A percentile compares a stretch with the other conserved stretches of the same genome.
Evolutionary conservation across 2,888 invertebrate genomes (phyloP).

Genomic region (Drosophila recens): DNA sequence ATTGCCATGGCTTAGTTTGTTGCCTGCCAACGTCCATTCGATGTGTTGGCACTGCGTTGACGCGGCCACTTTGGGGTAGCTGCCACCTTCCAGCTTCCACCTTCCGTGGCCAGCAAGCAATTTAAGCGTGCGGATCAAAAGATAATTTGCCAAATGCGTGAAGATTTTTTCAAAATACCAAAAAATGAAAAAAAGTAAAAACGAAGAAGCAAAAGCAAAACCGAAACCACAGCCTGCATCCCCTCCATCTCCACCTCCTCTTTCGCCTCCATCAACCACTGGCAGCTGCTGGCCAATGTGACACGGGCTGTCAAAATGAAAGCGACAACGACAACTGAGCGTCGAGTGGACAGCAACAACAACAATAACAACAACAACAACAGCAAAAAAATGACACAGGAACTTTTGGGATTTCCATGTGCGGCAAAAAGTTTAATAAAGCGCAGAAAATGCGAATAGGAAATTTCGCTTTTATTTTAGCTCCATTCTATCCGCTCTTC

Average conservation of each 20-base stretch:
- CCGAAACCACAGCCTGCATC: slow-evolving; percentile 33
- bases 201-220: slow-evolving; percentile 8
- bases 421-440: slow-evolving; percentile 78
- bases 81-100: slow-evolving; percentile 47
- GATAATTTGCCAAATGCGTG: slow-evolving; percentile 84
- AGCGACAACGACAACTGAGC: slow-evolving; percentile 70
- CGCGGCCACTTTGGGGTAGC: slow-evolving; percentile 42
- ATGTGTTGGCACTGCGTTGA: slow-evolving; percentile 71
- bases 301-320: slow-evolving; percentile 77
- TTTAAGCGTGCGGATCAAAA: slow-evolving; percentile 83
- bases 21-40: slow-evolving; percentile 27
- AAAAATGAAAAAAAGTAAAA: slow-evolving; percentile 28
- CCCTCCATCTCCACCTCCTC: slow-evolving; percentile 17
- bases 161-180: slow-evolving; percentile 75
- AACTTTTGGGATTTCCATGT: slow-evolving; percentile 80
- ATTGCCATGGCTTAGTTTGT: slow-evolving; percentile 79
- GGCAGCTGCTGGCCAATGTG: slow-evolving; percentile 56
- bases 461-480: slow-evolving; percentile 78
- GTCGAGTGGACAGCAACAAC: slow-evolving; percentile 32
- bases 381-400: slow-evolving; percentile 75
- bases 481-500: slow-evolving; percentile 1
- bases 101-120: slow-evolving; percentile 54
- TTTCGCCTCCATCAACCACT: slow-evolving; percentile 19
- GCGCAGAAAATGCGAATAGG: slow-evolving; percentile 81
- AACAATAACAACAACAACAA: slow-evolving; percentile 31